Percentiles rank a stretch among this genome's conserved stretches.
Conservation (phyloP, 2,888 invertebrate genomes). For the Ophioninae sp. region DNA sequence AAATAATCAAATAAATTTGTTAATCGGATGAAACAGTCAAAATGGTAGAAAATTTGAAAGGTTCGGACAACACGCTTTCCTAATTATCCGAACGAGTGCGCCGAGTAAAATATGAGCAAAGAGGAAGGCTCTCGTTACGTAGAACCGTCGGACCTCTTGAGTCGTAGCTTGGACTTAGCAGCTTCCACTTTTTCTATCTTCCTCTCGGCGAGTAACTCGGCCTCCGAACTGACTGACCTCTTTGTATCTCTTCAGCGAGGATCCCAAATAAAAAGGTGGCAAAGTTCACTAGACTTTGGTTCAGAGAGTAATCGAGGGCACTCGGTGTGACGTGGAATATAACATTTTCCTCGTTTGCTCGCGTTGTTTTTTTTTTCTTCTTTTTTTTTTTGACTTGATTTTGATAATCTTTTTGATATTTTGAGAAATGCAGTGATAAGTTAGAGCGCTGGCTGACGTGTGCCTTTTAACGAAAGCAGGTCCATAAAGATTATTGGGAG, state of each 20-base stretch:
- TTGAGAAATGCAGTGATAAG: too few relatives aligned
- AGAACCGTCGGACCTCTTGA: background rate
- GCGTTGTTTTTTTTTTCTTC: too few relatives aligned
- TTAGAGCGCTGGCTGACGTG: too few relatives aligned
- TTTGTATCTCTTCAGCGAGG: conserved; percentile 17
- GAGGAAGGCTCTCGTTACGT: background rate
- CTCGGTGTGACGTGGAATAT: background rate
- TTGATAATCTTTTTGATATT: too few relatives aligned
- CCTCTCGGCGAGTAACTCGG: conserved; percentile 1
- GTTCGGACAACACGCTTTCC: background rate
- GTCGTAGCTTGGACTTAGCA: background rate
- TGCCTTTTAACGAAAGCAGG: background rate
- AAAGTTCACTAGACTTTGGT: conserved; percentile 3
- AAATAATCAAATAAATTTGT: too few relatives aligned
- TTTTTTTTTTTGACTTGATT: too few relatives aligned
- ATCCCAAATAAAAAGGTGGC: conserved; percentile 14
- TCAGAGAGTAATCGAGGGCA: background rate
- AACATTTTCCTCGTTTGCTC: background rate
- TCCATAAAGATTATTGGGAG: too few relatives aligned
- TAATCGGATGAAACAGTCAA: background rate
- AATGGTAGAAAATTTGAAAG: background rate
- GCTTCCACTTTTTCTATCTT: background rate
- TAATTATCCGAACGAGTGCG: conserved; percentile 22
- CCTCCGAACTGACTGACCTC: conserved; percentile 21
- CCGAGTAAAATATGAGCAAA: background rate